phyloP scores from a whole-genome alignment of 2,113 vertebrate species.

The Apodemus sylvaticus region DNA sequence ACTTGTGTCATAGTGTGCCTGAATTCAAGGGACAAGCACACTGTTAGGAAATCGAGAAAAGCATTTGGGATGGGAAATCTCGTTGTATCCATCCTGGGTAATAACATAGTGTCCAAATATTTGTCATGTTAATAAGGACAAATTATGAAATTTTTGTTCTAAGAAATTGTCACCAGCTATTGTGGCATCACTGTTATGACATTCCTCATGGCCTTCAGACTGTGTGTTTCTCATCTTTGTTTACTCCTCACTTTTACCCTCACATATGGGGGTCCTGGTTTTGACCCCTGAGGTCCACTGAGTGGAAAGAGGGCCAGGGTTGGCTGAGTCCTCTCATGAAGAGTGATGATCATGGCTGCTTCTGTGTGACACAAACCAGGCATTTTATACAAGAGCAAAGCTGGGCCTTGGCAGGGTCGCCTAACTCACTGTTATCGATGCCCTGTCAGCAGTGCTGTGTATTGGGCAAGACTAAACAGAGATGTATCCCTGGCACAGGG shows the following conservation, averaged over 20 bases:
- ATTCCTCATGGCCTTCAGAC: too few relatives aligned
- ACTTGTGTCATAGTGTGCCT: not conserved
- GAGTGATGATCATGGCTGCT: not conserved
- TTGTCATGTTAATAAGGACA: not conserved
- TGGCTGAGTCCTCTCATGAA: not conserved
- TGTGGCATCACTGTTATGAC: not conserved
- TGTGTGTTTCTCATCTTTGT: not conserved
- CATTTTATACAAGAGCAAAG: not conserved
- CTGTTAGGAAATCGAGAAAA: not conserved
- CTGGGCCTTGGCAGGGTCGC: accelerated
- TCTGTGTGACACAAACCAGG: not conserved
- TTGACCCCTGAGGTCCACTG: not conserved
- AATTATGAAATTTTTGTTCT: not conserved
- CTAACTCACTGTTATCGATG: not conserved
- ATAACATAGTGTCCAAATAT: not conserved
- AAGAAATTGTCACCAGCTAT: not conserved
- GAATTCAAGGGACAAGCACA: not conserved
- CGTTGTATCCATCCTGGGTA: not conserved
- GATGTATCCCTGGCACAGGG: accelerated
- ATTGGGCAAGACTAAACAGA: too few relatives aligned
- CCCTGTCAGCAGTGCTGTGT: accelerated
- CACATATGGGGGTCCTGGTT: not conserved
- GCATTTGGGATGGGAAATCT: too few relatives aligned
- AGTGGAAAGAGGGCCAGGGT: not conserved
- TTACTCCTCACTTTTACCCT: not conserved